Conservation (phyloP, 2,888 invertebrate species). For the Nymphalis polychloros region DNA sequence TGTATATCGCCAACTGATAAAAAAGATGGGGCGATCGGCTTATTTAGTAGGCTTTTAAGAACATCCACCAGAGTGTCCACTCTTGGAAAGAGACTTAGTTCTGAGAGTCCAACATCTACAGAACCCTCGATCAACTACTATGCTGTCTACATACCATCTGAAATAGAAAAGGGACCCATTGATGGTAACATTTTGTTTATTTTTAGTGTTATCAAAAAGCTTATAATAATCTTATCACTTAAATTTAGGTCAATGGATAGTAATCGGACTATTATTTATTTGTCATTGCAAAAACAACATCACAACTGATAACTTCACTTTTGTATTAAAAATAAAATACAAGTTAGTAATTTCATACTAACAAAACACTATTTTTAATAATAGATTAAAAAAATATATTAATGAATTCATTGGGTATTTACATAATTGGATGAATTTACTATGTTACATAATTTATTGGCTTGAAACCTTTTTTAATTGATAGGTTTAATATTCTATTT, state of each 20-base stretch:
- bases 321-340: too few species aligned
- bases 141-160: conserved; percentile 80
- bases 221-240: conserved; percentile 4
- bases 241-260: conserved; percentile 40
- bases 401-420: too few species aligned
- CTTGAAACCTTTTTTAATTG: too few species aligned
- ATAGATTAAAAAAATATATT: too few species aligned
- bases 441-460: too few species aligned
- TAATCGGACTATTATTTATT: conserved; percentile 11
- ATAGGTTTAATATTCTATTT: too few species aligned
- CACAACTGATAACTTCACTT: too few species aligned
- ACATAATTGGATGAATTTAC: too few species aligned
- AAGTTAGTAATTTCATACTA: too few species aligned
- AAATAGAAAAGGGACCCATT: conserved; percentile 76
- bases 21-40: conserved; percentile 66
- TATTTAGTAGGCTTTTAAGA: conserved; percentile 67
- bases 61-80: conserved; percentile 70
- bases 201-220: conserved; percentile 11
- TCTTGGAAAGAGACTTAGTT: conserved; percentile 55
- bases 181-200: conserved; percentile 60
- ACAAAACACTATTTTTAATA: too few species aligned
- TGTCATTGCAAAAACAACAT: not conserved
- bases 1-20: conserved; percentile 67
- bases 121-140: conserved; percentile 68
- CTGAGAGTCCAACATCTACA: conserved; percentile 56